Base-by-base conservation (phyloP, 2,113 vertebrate genomes). In the Antechinus flavipes region DNA sequence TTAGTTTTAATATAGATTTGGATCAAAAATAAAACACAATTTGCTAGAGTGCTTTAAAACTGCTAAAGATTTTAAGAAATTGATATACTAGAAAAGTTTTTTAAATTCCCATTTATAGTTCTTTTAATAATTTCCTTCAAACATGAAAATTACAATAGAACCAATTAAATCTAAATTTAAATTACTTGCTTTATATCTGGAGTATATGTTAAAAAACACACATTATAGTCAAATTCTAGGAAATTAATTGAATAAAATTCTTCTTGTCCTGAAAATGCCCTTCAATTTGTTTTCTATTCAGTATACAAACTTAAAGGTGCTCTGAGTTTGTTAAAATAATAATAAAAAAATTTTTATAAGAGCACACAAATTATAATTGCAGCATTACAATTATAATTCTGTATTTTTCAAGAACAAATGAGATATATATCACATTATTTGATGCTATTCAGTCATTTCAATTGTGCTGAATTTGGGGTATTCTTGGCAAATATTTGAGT, bases 1-100 rank as follows among this genome's bases (percentile, higher is more conserved):
- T 95, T 97, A 97, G 95, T 97, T 97, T 97, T 98, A 96, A 90
- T 54, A 95, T 91, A 95, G 95, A 97, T 96, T 94, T 97, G 94
- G 96, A 95, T 97, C 96, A 96, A 91, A 76, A 97, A 97, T 93
- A 91, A 93, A 84, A 84, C 68, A 96, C 94, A 94, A 4, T 96
- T 56, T 96, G 91, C 93, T 94, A 91, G 8, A 93, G n/a, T 54
- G 92, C 47, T 97, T 96, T 94, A 93, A 90, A 96, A 94, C 25
- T 94, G 93, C 54, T 95, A 35, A 93, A 22, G 76, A 96, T 92
- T 93, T 90, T 93, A 42, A 94, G 89, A 95, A 90, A 95, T 8
- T 58, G 30, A 94, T 26, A 93, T 46, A 92, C 24, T 91, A 93
- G 93, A 54, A 54, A 96, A 27, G 19, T 76, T 46, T 93, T 97